phyloP scores from a whole-genome alignment of 92 coral and sea anemone genomes.

The Epizoanthus rinbou region DNA sequence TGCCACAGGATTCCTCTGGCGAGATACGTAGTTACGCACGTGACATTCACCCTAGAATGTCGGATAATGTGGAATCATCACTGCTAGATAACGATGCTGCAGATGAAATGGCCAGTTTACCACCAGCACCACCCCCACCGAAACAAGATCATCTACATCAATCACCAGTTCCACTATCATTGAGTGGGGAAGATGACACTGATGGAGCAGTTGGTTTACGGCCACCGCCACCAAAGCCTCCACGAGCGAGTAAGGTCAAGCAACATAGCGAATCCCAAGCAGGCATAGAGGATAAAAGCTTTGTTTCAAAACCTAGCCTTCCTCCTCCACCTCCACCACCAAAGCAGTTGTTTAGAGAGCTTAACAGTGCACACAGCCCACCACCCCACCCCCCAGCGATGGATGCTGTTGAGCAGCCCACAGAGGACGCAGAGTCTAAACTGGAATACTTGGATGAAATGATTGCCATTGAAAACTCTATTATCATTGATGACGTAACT shows the following conservation, averaged over 20 bases:
- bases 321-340: slow-evolving; percentile 1
- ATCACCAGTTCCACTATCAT: background rate
- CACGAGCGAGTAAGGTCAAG: slow-evolving; percentile 17
- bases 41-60: background rate
- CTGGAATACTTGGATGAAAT: slow-evolving; percentile 67
- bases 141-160: background rate
- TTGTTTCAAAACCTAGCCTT: background rate
- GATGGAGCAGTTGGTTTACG: background rate
- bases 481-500: slow-evolving; percentile 20
- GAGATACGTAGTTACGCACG: background rate
- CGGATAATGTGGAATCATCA: background rate
- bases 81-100: slow-evolving; percentile 14
- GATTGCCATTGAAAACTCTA: slow-evolving; percentile 58
- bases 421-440: slow-evolving; percentile 39
- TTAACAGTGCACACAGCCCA: background rate
- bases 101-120: slow-evolving; percentile 71
- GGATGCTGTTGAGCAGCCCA: slow-evolving; percentile 3
- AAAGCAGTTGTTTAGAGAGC: background rate
- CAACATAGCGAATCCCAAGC: background rate
- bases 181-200: background rate
- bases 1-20: background rate
- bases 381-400: slow-evolving; percentile 28
- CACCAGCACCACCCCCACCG: slow-evolving; percentile 30
- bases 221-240: slow-evolving; percentile 35
- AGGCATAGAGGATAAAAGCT: background rate